Base-by-base conservation (phyloP, 2,888 invertebrate genomes). In the Pachycephus smyrnensis region DNA sequence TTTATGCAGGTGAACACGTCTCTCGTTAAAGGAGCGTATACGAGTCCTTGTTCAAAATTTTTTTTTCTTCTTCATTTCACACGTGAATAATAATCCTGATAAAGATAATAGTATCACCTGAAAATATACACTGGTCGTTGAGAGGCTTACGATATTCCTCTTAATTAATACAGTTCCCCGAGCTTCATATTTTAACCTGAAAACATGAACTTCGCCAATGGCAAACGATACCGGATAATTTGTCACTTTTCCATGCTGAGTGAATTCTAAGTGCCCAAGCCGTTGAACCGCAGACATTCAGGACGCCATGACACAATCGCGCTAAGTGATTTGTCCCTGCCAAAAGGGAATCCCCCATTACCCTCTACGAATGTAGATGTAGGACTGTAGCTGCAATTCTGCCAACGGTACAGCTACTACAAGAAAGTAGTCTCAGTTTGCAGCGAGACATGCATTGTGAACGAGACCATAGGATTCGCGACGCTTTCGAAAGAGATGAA, bases 251-350 rank as follows among this genome's bases (percentile, higher is more conserved):
- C 74, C 82, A 76, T 80, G 74, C 74, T 74, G 74, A 74, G 74
- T 74, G 74, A 74, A 33, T 74, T 74, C 82, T 81, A 82, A 83
- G 84, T 84, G 84, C 79, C 55, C 77, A 75, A 33, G 40, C 37
- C 79, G 80, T 76, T 68, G 73, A 69, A n/a, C 77, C 40, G 1
- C 69, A 74, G 33, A 68, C 68, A 74, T 73, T 76, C 74, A 75
- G 71, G 30, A 30, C 73, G 71, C 69, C 75, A 68, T 36, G 32
- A 75, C 36, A 75, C 32, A 75, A 83, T 82, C 83, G 84, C 80
- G 86, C 86, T 88, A 88, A 89, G 89, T 88, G 89, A 90, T 90
- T 89, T 89, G 89, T 90, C 88, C 87, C 85, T 87, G 90, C 87
- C 88, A 88, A 77, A 55, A 68, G 73, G 75, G 77, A 80, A 77